Conservation (phyloP, 2,113 vertebrate genomes). For the Barnardius zonarius region DNA sequence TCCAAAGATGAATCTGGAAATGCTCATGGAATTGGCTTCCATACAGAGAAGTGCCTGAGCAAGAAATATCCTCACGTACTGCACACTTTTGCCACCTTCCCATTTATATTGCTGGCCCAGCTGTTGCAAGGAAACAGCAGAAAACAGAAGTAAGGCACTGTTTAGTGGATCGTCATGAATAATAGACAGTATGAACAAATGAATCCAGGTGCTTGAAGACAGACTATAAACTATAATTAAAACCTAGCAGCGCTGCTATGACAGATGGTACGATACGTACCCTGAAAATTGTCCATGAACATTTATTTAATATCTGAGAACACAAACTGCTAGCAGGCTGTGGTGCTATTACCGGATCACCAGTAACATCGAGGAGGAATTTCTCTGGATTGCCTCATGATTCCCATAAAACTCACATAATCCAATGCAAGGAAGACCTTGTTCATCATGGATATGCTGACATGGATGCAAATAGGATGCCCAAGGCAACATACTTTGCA, state of each 20-base stretch:
- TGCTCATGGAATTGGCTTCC: neutral
- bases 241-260: constrained; percentile 37
- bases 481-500: neutral
- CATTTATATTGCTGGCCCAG: neutral
- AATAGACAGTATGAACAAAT: constrained; percentile 32
- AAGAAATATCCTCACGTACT: neutral
- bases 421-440: neutral
- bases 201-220: constrained; percentile 57
- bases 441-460: neutral
- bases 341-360: neutral
- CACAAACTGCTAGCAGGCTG: constrained; percentile 4
- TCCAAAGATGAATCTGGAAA: neutral
- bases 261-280: constrained; percentile 56
- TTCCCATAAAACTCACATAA: neutral
- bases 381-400: neutral
- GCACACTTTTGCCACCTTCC: neutral
- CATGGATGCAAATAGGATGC: neutral
- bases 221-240: constrained; percentile 58
- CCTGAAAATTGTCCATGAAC: constrained; percentile 47
- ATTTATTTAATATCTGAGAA: neutral
- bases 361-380: neutral
- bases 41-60: accelerated
- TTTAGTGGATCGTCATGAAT: constrained; percentile 28
- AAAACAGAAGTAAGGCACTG: neutral
- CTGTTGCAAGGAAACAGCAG: neutral